These are phyloP conservation scores for Phengaris arion DNA, from an alignment of 2,888 invertebrate species.

Conservation along the genomic window DNA sequence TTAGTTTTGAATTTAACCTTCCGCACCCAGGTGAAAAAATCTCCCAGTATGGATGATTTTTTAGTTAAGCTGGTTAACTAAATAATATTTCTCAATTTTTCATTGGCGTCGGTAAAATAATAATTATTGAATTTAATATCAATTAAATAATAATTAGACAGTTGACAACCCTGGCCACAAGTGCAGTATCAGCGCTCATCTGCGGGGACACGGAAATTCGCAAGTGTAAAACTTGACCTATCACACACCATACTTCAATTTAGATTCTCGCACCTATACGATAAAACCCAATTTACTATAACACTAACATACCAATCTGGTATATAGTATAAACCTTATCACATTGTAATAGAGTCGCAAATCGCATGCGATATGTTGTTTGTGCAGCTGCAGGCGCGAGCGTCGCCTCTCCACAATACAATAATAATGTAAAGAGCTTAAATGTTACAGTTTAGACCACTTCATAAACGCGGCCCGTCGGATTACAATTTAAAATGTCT, in stretches of 20 bases:
- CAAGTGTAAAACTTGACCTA: constrained; percentile 31
- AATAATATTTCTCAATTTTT: too few species aligned
- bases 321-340: constrained; percentile 18
- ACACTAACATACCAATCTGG: neutral
- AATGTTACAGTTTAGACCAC: constrained; percentile 58
- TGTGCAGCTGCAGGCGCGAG: constrained; percentile 45
- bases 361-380: constrained; percentile 36
- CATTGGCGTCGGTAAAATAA: neutral
- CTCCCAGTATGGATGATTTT: too few species aligned
- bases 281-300: neutral
- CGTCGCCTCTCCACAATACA: constrained; percentile 56
- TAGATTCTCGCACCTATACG: neutral
- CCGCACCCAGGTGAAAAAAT: too few species aligned
- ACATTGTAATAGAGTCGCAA: neutral
- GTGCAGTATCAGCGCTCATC: constrained; percentile 33
- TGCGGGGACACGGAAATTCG: constrained; percentile 33
- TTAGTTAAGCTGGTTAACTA: too few species aligned
- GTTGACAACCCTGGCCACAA: neutral
- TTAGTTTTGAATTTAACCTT: too few species aligned
- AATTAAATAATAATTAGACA: neutral
- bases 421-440: constrained; percentile 67
- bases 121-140: neutral
- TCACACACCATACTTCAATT: neutral
- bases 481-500: constrained; percentile 7
- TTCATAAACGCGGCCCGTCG: constrained; percentile 46